Conservation (phyloP, 1,140 invertebrate genomes). For the Triops cancriformis region DNA sequence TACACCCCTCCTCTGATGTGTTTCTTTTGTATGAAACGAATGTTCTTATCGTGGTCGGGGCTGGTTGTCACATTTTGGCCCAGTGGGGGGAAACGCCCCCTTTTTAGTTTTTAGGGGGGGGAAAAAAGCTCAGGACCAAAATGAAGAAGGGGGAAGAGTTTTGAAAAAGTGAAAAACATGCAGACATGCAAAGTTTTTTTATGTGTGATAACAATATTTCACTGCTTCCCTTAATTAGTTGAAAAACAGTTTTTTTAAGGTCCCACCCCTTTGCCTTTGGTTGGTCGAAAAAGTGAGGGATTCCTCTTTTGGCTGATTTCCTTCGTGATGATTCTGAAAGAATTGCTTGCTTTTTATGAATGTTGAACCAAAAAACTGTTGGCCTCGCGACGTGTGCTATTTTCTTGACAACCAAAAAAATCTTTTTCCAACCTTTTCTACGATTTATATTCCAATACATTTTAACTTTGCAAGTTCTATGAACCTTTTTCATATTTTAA, state of each 20-base stretch:
- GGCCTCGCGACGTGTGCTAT: constrained; percentile 11
- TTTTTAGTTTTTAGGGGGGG: neutral
- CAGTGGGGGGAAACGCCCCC: neutral
- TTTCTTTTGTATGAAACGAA: neutral
- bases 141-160: constrained; percentile 35
- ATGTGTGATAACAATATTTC: neutral
- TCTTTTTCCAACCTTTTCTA: constrained; percentile 14
- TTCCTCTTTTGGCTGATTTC: neutral
- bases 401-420: neutral
- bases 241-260: no score
- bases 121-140: neutral
- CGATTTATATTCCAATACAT: constrained; percentile 14
- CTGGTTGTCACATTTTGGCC: neutral
- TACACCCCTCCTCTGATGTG: neutral
- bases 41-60: neutral
- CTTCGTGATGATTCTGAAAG: neutral
- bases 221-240: constrained; percentile 7
- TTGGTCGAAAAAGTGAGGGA: no score
- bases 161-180: constrained; percentile 36
- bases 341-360: constrained; percentile 4
- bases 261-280: no score
- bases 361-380: neutral
- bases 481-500: neutral
- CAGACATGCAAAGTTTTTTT: constrained; percentile 29
- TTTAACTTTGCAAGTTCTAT: constrained; percentile 1